A percentile compares a stretch with the other conserved stretches of the same genome.
phyloP scores from a whole-genome alignment of 2,113 vertebrate genomes.

The Ailurus styani region DNA sequence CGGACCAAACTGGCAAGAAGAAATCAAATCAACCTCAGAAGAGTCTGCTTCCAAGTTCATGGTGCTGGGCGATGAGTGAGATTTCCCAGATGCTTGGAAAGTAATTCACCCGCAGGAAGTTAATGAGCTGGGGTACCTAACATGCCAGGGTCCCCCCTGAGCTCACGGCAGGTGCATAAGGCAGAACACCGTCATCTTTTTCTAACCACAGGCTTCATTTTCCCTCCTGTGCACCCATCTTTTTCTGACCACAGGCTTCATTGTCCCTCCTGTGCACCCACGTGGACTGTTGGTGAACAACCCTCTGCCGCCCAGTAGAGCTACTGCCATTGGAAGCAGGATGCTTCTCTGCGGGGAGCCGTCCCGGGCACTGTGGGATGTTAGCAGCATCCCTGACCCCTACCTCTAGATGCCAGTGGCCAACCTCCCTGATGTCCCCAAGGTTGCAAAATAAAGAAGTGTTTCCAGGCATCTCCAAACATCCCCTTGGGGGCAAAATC shows the following conservation, averaged over 20 bases:
- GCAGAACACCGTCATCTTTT: not conserved
- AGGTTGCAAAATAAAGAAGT: not conserved
- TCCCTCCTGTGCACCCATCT: rapidly evolving
- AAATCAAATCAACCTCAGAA: not conserved
- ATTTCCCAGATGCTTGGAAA: rapidly evolving
- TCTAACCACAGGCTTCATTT: not conserved
- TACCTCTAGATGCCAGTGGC: not conserved
- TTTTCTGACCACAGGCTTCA: not conserved
- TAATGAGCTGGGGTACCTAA: not conserved
- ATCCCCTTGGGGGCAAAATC: not conserved
- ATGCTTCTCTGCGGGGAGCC: rapidly evolving
- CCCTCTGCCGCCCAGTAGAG: rapidly evolving
- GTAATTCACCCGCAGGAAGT: rapidly evolving
- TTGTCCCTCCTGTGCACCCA: rapidly evolving
- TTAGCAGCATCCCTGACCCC: too few relatives aligned
- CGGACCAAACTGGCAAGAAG: not conserved
- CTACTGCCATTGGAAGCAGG: rapidly evolving
- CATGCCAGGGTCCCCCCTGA: rapidly evolving
- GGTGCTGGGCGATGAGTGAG: rapidly evolving
- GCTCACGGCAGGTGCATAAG: rapidly evolving
- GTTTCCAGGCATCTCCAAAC: not conserved
- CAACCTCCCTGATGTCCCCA: not conserved
- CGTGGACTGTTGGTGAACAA: rapidly evolving
- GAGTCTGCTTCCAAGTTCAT: rapidly evolving
- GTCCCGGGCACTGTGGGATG: rapidly evolving